A percentile compares a stretch with the other conserved stretches of the same genome.
Evolutionary conservation across 2,888 invertebrate species (phyloP).

Genomic region (Drosophila infuscata): DNA sequence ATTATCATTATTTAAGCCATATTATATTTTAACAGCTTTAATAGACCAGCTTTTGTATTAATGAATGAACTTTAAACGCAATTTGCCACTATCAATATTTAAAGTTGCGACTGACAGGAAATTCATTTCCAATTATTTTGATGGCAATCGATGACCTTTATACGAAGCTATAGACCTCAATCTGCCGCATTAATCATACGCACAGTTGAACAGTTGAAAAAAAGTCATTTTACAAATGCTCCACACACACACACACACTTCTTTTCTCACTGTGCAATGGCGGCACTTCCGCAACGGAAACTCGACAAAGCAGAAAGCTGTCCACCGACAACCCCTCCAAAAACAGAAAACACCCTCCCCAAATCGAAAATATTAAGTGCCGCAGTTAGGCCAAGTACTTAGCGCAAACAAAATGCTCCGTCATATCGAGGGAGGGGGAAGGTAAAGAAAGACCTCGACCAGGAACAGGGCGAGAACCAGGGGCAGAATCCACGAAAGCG

Average conservation of each 20-base stretch:
- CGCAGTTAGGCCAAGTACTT: constrained; percentile 75
- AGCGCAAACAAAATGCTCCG: constrained; percentile 62
- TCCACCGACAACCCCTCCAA: neutral
- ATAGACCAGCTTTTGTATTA: neutral
- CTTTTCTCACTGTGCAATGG: constrained; percentile 59
- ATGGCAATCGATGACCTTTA: constrained; percentile 31
- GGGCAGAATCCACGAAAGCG: constrained; percentile 36
- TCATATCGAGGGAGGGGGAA: neutral
- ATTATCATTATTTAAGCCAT: neutral
- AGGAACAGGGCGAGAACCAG: neutral
- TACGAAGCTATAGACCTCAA: constrained; percentile 30
- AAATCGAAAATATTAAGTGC: constrained; percentile 78
- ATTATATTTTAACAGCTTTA: neutral
- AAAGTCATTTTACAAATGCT: constrained; percentile 25
- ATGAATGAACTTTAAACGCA: neutral
- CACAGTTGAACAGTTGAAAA: constrained; percentile 60
- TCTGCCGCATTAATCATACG: constrained; percentile 68
- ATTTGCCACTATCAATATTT: constrained; percentile 9
- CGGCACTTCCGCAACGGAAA: constrained; percentile 62
- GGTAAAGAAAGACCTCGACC: neutral
- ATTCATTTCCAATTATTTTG: constrained; percentile 13
- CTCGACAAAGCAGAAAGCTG: constrained; percentile 10
- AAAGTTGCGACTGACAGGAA: neutral
- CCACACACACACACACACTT: constrained; percentile 26
- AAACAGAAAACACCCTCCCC: constrained; percentile 21